phyloP scores from a whole-genome alignment of 2,888 invertebrate genomes.

The Lepidonotus clava region DNA sequence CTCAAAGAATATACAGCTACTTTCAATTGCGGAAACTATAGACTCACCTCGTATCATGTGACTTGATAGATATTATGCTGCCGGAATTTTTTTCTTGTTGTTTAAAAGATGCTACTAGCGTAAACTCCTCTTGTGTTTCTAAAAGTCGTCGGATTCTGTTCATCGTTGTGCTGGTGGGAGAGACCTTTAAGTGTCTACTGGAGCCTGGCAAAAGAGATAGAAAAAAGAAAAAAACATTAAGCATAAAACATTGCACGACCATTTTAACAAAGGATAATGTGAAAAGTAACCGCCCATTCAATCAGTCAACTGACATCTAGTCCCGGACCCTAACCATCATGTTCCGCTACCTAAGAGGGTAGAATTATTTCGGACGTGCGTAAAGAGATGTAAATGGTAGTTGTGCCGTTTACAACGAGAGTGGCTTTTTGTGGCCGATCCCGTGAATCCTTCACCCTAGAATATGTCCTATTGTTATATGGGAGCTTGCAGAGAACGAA shows the following conservation, averaged over 20 bases:
- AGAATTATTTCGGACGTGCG: background rate
- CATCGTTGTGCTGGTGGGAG: constrained; percentile 10
- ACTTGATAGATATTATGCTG: constrained; percentile 55
- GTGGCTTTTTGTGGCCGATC: background rate
- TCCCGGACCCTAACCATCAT: background rate
- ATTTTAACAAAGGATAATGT: too few species aligned
- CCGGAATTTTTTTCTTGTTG: constrained; percentile 56
- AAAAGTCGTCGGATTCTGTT: background rate
- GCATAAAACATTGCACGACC: too few species aligned
- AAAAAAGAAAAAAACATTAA: background rate
- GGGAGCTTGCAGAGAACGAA: background rate
- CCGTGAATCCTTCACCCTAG: background rate
- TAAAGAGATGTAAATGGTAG: too few species aligned
- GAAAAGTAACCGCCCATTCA: too few species aligned
- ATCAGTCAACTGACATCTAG: background rate
- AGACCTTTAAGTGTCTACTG: background rate
- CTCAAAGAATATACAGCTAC: too few species aligned
- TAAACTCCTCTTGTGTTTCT: constrained; percentile 54
- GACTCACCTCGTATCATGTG: constrained; percentile 53
- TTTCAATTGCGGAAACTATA: background rate
- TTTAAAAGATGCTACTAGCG: constrained; percentile 57
- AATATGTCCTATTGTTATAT: background rate
- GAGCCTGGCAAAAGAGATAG: background rate
- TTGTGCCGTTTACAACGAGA: too few species aligned
- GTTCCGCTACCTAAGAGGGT: background rate